A percentile compares a stretch with the other conserved stretches of the same genome.
Conservation (phyloP, 2,888 invertebrate species). For the Athetis lepigone region DNA sequence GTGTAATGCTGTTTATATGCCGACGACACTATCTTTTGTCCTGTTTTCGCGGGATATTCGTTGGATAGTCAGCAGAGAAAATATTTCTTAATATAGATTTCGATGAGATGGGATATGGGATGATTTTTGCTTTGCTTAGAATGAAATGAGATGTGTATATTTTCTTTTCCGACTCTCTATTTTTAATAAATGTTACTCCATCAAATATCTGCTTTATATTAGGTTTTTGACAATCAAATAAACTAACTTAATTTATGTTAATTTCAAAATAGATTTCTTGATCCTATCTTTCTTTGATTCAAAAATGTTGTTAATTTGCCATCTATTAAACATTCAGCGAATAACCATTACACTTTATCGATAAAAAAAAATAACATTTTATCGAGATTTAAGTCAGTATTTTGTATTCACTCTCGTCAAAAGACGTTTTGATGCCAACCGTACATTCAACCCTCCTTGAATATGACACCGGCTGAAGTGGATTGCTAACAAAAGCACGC, state of each 20-base stretch:
- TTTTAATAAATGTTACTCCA: too few relatives aligned
- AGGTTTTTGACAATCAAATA: too few relatives aligned
- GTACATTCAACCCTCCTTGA: conserved; percentile 81
- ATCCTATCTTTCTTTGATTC: not conserved
- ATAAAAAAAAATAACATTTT: conserved; percentile 9
- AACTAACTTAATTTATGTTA: not conserved
- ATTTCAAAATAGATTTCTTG: not conserved
- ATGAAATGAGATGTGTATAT: not conserved
- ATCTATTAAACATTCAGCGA: not conserved
- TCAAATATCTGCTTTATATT: too few relatives aligned
- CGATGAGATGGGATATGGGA: not conserved
- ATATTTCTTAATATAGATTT: not conserved
- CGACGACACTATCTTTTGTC: conserved; percentile 78
- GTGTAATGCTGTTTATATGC: conserved; percentile 81
- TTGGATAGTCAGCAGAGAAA: conserved; percentile 68
- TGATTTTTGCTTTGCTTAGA: not conserved
- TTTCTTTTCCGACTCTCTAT: too few relatives aligned
- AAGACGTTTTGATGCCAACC: conserved; percentile 64
- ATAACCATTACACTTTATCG: not conserved
- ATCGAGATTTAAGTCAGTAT: conserved; percentile 10
- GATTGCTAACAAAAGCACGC: conserved; percentile 86
- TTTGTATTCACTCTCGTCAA: conserved; percentile 9
- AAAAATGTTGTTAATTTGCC: too few relatives aligned
- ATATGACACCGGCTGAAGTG: conserved; percentile 86
- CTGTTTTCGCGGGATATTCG: conserved; percentile 70